phyloP scores from a whole-genome alignment of 2,797 vertebrate genomes.

The Simalia tracyae region DNA sequence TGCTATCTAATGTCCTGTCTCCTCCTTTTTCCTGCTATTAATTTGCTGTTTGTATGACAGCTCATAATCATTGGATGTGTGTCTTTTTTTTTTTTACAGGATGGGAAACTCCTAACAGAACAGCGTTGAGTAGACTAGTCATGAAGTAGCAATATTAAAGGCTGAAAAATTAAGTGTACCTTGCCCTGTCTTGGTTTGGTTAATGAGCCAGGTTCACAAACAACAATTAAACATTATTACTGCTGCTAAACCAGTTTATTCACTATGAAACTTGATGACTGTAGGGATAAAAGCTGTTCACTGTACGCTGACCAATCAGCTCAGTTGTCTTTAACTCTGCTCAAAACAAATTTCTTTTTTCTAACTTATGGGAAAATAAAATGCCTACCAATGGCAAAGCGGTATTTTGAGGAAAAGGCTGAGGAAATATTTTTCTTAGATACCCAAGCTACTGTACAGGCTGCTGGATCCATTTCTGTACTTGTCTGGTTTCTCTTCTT shows the following conservation, averaged over 20 bases:
- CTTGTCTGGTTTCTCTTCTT: background rate
- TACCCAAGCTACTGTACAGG: background rate
- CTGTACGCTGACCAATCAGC: background rate
- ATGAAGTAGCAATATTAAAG: constrained; percentile 26
- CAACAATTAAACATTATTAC: constrained; percentile 36
- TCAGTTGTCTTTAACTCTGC: background rate
- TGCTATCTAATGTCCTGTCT: background rate
- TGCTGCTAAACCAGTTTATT: constrained; percentile 48
- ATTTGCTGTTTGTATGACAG: background rate
- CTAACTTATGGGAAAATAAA: background rate
- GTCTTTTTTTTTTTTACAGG: background rate
- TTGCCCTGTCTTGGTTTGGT: background rate
- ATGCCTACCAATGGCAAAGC: background rate
- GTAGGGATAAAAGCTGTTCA: background rate
- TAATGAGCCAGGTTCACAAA: constrained; percentile 24
- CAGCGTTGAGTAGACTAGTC: background rate
- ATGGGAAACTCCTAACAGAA: background rate
- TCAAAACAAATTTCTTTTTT: fast-evolving
- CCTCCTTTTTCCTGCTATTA: background rate
- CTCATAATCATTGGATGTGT: background rate
- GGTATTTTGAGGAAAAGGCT: background rate
- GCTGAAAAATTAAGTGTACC: constrained; percentile 8
- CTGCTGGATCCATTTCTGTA: background rate
- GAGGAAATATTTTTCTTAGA: background rate
- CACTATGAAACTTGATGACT: constrained; percentile 28